Percentiles rank a stretch among this genome's conserved stretches.
phyloP scores from a whole-genome alignment of 2,113 vertebrate species.

The Tichodroma muraria region DNA sequence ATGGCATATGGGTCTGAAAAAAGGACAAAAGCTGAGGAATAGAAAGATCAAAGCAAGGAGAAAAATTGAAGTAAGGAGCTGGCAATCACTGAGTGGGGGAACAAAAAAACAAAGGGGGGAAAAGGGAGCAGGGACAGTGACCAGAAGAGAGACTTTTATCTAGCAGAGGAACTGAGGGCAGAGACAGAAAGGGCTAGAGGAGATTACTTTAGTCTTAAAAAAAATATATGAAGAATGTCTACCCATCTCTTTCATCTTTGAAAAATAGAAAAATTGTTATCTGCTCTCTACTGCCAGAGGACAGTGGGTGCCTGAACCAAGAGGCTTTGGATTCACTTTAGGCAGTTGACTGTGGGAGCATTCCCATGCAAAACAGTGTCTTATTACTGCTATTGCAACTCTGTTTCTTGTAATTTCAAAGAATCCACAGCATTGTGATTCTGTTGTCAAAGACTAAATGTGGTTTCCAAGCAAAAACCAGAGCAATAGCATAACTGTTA shows the following conservation, averaged over 20 bases:
- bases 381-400: neutral
- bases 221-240: neutral
- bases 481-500: neutral
- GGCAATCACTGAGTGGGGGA: neutral
- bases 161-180: neutral
- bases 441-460: neutral
- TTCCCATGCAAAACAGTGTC: neutral
- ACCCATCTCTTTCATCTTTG: neutral
- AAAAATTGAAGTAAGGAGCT: neutral
- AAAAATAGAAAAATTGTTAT: neutral
- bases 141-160: neutral
- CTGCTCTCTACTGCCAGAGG: neutral
- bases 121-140: neutral
- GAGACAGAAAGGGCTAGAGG: neutral
- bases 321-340: neutral
- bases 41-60: neutral
- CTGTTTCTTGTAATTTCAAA: neutral
- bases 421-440: neutral
- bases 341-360: neutral
- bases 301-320: neutral
- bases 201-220: neutral
- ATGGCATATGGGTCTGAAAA: neutral
- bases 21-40: neutral
- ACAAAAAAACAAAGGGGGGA: rapidly evolving
- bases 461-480: neutral